Evolutionary conservation across 2,797 vertebrate species (phyloP).

Genomic region (Ptychobarbus kaznakovi): DNA sequence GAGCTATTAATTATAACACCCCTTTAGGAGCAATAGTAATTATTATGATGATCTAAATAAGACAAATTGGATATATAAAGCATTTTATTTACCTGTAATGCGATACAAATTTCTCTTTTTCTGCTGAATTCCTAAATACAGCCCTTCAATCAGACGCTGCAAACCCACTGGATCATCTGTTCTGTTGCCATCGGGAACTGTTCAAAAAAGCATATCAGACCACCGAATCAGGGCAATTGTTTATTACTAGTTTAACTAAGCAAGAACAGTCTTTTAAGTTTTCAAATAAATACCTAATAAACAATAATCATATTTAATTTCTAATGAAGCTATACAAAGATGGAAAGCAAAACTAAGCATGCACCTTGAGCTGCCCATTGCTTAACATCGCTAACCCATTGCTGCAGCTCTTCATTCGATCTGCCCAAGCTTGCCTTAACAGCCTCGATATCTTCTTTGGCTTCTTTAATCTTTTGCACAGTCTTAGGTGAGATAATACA

Average conservation of each 20-base stretch:
- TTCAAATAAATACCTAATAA: background rate
- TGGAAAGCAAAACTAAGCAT: background rate
- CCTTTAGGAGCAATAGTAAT: background rate
- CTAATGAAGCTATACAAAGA: background rate
- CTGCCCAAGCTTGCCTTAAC: background rate
- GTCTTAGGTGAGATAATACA: too few relatives aligned
- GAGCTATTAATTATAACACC: background rate
- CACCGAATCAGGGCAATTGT: background rate
- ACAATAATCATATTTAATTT: background rate
- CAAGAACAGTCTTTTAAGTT: background rate
- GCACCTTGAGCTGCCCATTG: background rate
- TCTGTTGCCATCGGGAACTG: constrained; percentile 18
- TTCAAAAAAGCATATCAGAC: background rate
- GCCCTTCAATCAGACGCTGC: constrained; percentile 23
- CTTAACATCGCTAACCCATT: background rate
- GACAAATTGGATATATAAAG: background rate
- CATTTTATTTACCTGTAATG: background rate
- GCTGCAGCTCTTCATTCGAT: background rate
- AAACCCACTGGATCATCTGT: constrained; percentile 7
- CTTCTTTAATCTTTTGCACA: too few relatives aligned
- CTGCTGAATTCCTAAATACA: constrained; percentile 27
- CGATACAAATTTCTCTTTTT: constrained; percentile 20
- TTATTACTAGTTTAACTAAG: background rate
- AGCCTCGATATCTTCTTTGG: constrained; percentile 2
- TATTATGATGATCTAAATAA: background rate